Percentiles rank a stretch among this genome's conserved stretches.
phyloP scores from a whole-genome alignment of 2,888 invertebrate genomes.

The Perdita meconis region DNA sequence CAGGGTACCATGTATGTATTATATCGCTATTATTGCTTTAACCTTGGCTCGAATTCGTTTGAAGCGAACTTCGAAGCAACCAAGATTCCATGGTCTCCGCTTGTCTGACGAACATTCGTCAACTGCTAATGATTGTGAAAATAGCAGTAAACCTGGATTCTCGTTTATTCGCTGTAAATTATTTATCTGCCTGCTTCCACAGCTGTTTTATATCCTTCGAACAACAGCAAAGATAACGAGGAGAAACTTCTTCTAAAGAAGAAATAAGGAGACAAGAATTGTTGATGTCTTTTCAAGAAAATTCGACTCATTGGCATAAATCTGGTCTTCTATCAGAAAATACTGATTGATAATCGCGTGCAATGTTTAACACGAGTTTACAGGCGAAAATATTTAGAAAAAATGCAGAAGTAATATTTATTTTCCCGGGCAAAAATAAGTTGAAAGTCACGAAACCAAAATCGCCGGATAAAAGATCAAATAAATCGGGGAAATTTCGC shows the following conservation, averaged over 20 bases:
- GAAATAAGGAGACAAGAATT: no score
- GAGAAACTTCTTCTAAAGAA: no score
- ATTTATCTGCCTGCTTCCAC: neutral
- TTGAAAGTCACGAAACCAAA: slow-evolving; percentile 15
- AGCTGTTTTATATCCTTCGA: neutral
- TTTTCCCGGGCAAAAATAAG: slow-evolving; percentile 17
- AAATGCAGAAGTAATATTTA: slow-evolving; percentile 1
- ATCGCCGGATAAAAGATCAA: neutral
- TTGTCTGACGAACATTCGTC: neutral
- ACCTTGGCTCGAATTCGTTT: slow-evolving; percentile 57
- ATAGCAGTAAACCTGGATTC: neutral
- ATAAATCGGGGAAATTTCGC: slow-evolving; percentile 9
- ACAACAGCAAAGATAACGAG: neutral
- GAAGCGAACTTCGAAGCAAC: slow-evolving; percentile 41
- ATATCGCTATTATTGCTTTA: slow-evolving; percentile 53
- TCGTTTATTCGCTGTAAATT: neutral
- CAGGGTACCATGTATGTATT: slow-evolving; percentile 12
- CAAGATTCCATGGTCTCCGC: slow-evolving; percentile 31
- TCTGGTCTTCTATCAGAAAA: no score
- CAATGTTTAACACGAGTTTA: neutral
- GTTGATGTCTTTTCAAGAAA: no score
- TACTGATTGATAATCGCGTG: slow-evolving; percentile 1
- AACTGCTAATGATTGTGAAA: neutral
- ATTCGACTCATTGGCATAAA: no score
- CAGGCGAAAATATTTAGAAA: neutral